phyloP scores from a whole-genome alignment of 2,113 vertebrate species.

The Stictonetta naevosa region DNA sequence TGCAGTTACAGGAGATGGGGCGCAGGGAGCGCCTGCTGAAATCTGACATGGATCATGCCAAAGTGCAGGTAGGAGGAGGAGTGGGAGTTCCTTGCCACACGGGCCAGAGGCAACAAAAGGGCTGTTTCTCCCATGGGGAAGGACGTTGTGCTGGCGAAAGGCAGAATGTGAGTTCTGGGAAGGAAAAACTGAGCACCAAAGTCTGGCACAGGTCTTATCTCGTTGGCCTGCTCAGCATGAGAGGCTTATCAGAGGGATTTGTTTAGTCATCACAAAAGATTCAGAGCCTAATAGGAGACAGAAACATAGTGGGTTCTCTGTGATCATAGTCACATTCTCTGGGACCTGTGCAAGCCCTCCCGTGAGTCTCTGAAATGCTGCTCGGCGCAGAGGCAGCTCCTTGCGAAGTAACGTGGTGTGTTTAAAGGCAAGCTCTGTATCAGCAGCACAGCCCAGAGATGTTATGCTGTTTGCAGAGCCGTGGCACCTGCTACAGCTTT shows the following conservation, averaged over 20 bases:
- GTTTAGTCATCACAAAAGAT: background rate
- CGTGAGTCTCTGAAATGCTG: background rate
- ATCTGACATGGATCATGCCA: conserved; percentile 44
- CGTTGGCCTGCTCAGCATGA: accelerated
- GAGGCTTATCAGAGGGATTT: background rate
- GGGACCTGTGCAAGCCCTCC: background rate
- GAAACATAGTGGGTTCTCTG: background rate
- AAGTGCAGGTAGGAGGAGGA: conserved; percentile 60
- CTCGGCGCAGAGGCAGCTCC: background rate
- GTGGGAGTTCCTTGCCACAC: accelerated
- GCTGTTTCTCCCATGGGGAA: accelerated
- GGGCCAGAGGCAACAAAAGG: accelerated
- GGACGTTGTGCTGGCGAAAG: background rate
- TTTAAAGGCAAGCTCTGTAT: background rate
- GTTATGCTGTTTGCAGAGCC: background rate
- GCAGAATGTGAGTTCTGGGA: background rate
- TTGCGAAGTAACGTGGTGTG: background rate
- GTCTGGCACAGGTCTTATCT: accelerated
- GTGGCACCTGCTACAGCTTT: background rate
- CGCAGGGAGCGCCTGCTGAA: conserved; percentile 69
- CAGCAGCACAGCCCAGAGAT: background rate
- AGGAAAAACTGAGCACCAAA: background rate
- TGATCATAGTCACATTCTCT: background rate
- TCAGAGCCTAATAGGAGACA: background rate
- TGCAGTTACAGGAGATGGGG: conserved; percentile 76